Evolutionary conservation across 2,888 invertebrate species (phyloP), one percentile per base, ranked within the genome.

Genomic region (Eurytoma adleriae): DNA sequence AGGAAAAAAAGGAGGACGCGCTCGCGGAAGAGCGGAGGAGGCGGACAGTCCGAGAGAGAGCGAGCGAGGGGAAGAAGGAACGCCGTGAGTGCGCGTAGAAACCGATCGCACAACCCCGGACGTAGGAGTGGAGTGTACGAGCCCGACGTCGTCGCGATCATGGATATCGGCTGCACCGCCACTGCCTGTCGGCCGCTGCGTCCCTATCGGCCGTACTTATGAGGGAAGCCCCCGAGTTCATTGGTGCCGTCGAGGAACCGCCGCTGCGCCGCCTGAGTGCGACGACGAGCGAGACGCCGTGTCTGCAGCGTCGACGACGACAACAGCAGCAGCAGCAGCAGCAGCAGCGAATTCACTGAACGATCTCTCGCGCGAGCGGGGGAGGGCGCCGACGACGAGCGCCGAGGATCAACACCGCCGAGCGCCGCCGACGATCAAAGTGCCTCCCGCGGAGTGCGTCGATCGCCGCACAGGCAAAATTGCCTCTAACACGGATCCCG

Each of bases 401-500:
- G 77, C 64, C 76, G 77, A 77, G 62, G 77, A 62, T 27, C 73
- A 20, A 57, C 69, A 64, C 64, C 72, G 66, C 54, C 66, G 64
- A 70, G 64, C 72, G 71, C 48, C 66, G 66, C 57, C 71, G 78
- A 16, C 83, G 81, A 78, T 81, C 83, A 82, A 86, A 86, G 85
- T 88, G 87, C 86, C 86, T 85, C 87, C 88, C 86, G 85, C 86
- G 84, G 86, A 86, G 86, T 86, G 76, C 82, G 83, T 84, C 84
- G 83, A 85, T 82, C 84, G 86, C 86, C 85, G 86, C 86, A 40
- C 40, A 40, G 85, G 88, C 87, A 87, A 88, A 85, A 88, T 87
- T 86, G 87, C 84, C 87, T 88, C 89, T 82, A 88, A 89, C 89
- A 89, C 88, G 86, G 89, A 89, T 85, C 87, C 88, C 86, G 87